A percentile compares a stretch with the other conserved stretches of the same genome.
Evolutionary conservation across 2,888 invertebrate genomes (phyloP).

Genomic region (Xylophagus ater): DNA sequence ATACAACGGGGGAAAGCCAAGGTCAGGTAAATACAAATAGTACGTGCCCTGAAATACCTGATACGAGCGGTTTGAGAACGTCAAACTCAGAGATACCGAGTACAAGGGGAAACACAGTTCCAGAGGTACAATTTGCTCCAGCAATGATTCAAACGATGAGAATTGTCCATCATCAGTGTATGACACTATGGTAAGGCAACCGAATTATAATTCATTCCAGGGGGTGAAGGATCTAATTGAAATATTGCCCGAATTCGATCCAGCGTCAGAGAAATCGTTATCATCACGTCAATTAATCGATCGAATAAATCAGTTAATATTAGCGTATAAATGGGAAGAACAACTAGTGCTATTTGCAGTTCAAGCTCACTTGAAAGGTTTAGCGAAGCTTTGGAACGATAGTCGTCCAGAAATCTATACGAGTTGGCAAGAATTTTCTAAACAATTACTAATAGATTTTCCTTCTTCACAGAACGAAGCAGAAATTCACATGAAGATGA

Average conservation of each 20-base stretch:
- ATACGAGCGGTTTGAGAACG: no score
- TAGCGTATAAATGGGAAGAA: not conserved
- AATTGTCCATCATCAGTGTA: no score
- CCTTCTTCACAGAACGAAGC: not conserved
- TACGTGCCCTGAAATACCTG: no score
- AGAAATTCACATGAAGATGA: not conserved
- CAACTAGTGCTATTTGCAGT: not conserved
- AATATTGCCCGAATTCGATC: no score
- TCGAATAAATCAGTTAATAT: not conserved
- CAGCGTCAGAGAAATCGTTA: not conserved
- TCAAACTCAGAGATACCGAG: no score
- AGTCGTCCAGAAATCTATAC: not conserved
- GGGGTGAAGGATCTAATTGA: not conserved
- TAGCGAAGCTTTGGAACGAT: constrained; percentile 1
- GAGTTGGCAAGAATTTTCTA: not conserved
- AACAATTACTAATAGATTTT: not conserved
- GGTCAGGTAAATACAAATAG: no score
- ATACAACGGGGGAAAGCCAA: no score
- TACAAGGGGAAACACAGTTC: no score
- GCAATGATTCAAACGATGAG: no score
- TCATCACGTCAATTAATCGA: not conserved
- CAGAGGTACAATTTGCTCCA: no score
- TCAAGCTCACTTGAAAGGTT: not conserved
- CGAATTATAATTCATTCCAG: no score
- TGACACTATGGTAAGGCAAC: no score